These are phyloP conservation scores for Muntiacus reevesi DNA, from an alignment of 2,113 vertebrate species.

Conservation along the genomic window DNA sequence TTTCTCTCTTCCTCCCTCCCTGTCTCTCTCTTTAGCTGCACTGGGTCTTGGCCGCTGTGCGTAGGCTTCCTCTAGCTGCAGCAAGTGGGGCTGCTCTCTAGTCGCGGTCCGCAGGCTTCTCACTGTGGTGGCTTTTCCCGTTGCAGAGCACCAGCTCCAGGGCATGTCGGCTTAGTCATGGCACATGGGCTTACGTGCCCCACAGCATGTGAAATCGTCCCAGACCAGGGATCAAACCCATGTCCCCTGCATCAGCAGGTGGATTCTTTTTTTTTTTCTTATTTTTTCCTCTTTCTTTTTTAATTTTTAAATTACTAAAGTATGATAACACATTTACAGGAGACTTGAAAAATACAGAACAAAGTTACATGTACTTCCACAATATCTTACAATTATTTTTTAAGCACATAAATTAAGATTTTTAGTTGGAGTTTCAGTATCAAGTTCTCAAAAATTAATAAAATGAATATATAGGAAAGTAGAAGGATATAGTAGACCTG, in stretches of 20 bases:
- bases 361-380: neutral
- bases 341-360: neutral
- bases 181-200: neutral
- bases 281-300: neutral
- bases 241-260: neutral
- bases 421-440: neutral
- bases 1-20: neutral
- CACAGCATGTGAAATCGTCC: neutral
- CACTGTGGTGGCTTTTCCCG: neutral
- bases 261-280: neutral
- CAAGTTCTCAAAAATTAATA: neutral
- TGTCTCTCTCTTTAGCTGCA: neutral
- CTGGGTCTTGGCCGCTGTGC: neutral
- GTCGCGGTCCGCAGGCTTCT: fast-evolving
- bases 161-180: neutral
- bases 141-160: neutral
- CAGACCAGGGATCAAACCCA: neutral
- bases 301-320: neutral
- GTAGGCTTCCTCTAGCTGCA: neutral
- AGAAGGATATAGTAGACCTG: neutral
- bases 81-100: neutral
- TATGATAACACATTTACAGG: neutral
- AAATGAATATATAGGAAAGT: neutral
- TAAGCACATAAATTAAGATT: neutral
- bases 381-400: neutral